phyloP scores from a whole-genome alignment of 2,113 vertebrate genomes.

The Micronycteris hirsuta region DNA sequence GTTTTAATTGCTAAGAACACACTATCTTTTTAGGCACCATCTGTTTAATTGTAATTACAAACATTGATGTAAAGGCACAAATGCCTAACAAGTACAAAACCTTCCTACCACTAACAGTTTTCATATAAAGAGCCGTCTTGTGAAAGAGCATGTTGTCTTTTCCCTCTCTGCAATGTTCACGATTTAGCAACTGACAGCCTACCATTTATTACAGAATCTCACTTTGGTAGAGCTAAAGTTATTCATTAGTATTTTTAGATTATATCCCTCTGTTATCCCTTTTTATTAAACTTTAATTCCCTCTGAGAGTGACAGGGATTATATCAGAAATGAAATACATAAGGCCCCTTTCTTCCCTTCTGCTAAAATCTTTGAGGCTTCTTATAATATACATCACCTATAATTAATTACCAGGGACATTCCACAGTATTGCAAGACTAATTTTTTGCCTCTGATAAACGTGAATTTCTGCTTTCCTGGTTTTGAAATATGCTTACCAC shows the following conservation, averaged over 20 bases:
- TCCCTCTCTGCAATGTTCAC: conserved; percentile 50
- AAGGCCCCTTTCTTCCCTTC: background rate
- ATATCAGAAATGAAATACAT: conserved; percentile 51
- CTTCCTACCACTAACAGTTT: conserved; percentile 38
- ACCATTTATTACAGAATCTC: conserved; percentile 54
- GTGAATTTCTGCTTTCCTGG: conserved; percentile 50
- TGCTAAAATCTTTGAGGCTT: conserved; percentile 22
- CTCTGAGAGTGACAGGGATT: conserved; percentile 27
- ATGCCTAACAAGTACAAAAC: conserved; percentile 60
- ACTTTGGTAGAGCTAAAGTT: conserved; percentile 3
- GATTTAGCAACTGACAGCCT: conserved; percentile 57
- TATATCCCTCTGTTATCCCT: conserved; percentile 49
- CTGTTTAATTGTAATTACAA: conserved; percentile 73
- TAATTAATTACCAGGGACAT: conserved; percentile 46
- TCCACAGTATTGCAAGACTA: background rate
- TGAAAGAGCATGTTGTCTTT: conserved; percentile 15
- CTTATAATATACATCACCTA: background rate
- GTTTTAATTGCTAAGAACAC: conserved; percentile 68
- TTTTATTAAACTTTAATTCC: conserved; percentile 61
- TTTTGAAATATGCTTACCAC: conserved; percentile 36
- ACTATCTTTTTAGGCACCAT: conserved; percentile 64
- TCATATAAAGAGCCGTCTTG: conserved; percentile 34
- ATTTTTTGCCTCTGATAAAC: conserved; percentile 53
- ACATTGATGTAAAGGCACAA: conserved; percentile 56
- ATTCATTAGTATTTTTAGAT: conserved; percentile 61